These are phyloP conservation scores for Aphodius granarius DNA, from an alignment of 2,888 invertebrate genomes.

Conservation along the genomic window DNA sequence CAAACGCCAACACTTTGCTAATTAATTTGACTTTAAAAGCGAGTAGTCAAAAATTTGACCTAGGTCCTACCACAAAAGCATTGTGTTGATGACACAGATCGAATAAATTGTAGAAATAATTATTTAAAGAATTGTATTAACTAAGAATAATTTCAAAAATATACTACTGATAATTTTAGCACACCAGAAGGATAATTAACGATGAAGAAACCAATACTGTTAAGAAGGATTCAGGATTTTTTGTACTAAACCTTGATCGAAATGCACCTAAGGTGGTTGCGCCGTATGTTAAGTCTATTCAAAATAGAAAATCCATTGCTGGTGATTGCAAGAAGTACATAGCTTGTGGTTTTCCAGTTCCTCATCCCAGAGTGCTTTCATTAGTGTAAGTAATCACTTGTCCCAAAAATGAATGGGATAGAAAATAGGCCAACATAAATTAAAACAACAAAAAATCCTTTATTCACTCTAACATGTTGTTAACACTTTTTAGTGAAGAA, in stretches of 20 bases:
- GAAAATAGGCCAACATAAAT: too few relatives aligned
- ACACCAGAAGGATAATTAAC: conserved; percentile 19
- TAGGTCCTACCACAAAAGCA: too few relatives aligned
- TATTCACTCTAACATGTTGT: neutral
- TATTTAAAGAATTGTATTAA: too few relatives aligned
- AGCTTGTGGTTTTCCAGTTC: conserved; percentile 24
- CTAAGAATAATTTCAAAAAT: too few relatives aligned
- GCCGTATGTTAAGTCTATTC: conserved; percentile 16
- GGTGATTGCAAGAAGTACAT: conserved; percentile 21
- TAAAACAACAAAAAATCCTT: neutral
- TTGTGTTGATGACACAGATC: too few relatives aligned
- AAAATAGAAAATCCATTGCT: neutral
- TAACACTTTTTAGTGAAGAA: conserved; percentile 6
- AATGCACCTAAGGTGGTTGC: conserved; percentile 16
- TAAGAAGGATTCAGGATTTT: conserved; percentile 22
- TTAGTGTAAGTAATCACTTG: conserved; percentile 14
- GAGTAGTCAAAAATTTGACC: too few relatives aligned
- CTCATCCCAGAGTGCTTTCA: conserved; percentile 18
- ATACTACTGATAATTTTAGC: conserved; percentile 1
- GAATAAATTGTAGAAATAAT: too few relatives aligned
- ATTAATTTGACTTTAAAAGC: too few relatives aligned
- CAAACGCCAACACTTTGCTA: too few relatives aligned
- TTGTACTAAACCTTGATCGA: conserved; percentile 24
- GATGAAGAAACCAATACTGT: neutral
- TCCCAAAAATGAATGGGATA: too few relatives aligned